phyloP scores from a whole-genome alignment of 2,113 vertebrate genomes.

The Thunnus thynnus region DNA sequence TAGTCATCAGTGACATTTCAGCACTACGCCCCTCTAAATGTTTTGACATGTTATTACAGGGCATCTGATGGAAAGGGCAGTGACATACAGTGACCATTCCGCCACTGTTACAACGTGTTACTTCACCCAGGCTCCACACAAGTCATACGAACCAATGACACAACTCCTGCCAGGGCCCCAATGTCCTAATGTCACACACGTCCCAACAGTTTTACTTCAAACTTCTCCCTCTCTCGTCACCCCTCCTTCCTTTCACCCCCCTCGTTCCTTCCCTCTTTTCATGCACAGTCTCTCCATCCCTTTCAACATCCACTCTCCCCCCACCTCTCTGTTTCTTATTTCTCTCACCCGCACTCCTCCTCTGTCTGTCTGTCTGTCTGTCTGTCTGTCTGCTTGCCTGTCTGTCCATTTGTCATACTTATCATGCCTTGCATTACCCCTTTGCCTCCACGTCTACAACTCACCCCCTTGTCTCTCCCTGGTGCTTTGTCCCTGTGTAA shows the following conservation, averaged over 20 bases:
- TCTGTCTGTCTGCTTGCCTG: constrained; percentile 23
- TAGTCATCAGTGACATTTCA: constrained; percentile 64
- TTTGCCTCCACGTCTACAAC: constrained; percentile 38
- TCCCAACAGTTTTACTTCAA: constrained; percentile 82
- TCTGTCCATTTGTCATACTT: constrained; percentile 39
- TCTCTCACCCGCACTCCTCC: constrained; percentile 47
- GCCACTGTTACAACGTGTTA: constrained; percentile 78
- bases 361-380: constrained; percentile 37
- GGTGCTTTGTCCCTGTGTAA: constrained; percentile 54
- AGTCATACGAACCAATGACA: constrained; percentile 81
- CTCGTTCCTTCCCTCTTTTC: constrained; percentile 56
- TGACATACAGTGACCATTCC: constrained; percentile 82
- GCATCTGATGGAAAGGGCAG: constrained; percentile 78
- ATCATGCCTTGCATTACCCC: constrained; percentile 48
- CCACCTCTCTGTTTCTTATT: constrained; percentile 42
- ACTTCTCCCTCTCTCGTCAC: constrained; percentile 58
- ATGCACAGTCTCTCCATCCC: constrained; percentile 51
- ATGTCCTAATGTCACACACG: constrained; percentile 83
- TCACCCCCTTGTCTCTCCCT: constrained; percentile 22
- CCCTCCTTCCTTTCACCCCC: constrained; percentile 39
- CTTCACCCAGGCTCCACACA: constrained; percentile 72
- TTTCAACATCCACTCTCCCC: constrained; percentile 56
- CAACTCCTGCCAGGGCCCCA: constrained; percentile 75
- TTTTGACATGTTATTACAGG: constrained; percentile 78
- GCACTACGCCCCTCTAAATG: constrained; percentile 60